Evolutionary conservation across 2,113 vertebrate species (phyloP).

Genomic region (Rhynchomys soricoides): DNA sequence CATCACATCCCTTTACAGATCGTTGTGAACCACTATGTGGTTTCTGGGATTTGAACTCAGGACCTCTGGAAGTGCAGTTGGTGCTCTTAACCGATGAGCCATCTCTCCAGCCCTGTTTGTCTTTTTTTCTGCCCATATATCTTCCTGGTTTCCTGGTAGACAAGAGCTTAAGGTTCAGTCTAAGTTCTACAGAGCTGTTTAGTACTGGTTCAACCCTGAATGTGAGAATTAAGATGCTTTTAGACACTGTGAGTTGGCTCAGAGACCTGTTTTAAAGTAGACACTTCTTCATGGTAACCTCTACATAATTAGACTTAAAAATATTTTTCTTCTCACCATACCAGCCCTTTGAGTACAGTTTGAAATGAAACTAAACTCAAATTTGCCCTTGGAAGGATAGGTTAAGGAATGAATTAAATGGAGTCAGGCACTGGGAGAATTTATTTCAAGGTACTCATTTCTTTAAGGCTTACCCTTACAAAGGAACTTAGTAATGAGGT

Average conservation of each 20-base stretch:
- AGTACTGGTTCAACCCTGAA: neutral
- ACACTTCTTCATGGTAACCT: neutral
- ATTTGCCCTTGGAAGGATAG: constrained; percentile 32
- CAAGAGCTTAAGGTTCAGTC: neutral
- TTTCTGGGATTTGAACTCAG: too few relatives aligned
- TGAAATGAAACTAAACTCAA: constrained; percentile 13
- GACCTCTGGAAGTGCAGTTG: too few relatives aligned
- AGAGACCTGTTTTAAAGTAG: neutral
- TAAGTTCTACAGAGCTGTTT: neutral
- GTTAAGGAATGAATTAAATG: constrained; percentile 33
- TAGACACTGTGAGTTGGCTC: constrained; percentile 4
- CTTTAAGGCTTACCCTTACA: constrained; percentile 17
- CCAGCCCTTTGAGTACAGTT: neutral
- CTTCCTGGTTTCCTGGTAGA: constrained; percentile 25
- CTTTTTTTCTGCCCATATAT: neutral
- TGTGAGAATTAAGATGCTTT: neutral
- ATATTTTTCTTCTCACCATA: constrained; percentile 4
- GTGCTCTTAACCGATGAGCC: too few relatives aligned
- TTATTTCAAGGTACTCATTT: constrained; percentile 44
- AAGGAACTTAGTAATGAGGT: constrained; percentile 14
- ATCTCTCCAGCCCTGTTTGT: too few relatives aligned
- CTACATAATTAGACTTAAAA: constrained; percentile 15
- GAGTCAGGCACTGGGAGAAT: constrained; percentile 8
- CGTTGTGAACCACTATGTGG: too few relatives aligned
- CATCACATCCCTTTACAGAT: too few relatives aligned